These are phyloP conservation scores for Xyliphius kryptos DNA, from an alignment of 2,113 vertebrate species.

Conservation along the genomic window DNA sequence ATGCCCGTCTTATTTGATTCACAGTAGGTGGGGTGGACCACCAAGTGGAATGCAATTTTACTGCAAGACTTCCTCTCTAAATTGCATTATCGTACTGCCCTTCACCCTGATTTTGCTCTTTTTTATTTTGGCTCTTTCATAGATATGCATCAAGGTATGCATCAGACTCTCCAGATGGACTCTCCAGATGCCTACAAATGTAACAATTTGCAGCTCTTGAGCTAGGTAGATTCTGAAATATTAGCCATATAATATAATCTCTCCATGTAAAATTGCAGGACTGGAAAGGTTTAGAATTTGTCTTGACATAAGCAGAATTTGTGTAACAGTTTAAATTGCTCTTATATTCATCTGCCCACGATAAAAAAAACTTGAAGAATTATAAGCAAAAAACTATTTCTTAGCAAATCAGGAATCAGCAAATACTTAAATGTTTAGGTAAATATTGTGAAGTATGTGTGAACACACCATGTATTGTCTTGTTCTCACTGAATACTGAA, in stretches of 20 bases:
- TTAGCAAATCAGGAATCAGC: no score
- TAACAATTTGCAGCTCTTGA: constrained; percentile 54
- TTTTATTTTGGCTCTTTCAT: constrained; percentile 29
- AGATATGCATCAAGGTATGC: no score
- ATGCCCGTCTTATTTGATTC: constrained; percentile 31
- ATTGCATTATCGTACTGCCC: constrained; percentile 23
- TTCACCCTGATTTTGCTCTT: constrained; percentile 26
- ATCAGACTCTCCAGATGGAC: constrained; percentile 23
- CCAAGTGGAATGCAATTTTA: constrained; percentile 41
- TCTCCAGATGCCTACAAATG: constrained; percentile 39
- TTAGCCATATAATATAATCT: constrained; percentile 53
- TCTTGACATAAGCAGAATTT: no score
- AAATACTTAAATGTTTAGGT: no score
- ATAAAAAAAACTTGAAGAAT: no score
- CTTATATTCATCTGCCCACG: no score
- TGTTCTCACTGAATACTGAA: no score
- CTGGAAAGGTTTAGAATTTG: constrained; percentile 54
- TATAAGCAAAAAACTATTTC: no score
- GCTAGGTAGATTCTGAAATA: constrained; percentile 49
- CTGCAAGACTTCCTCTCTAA: constrained; percentile 25
- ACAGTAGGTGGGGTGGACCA: constrained; percentile 28
- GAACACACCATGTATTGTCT: no score
- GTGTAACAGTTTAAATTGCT: no score
- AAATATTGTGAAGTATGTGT: no score
- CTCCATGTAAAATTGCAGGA: constrained; percentile 55